Conservation (phyloP, 2,113 vertebrate genomes). For the Nyctibius bracteatus region DNA sequence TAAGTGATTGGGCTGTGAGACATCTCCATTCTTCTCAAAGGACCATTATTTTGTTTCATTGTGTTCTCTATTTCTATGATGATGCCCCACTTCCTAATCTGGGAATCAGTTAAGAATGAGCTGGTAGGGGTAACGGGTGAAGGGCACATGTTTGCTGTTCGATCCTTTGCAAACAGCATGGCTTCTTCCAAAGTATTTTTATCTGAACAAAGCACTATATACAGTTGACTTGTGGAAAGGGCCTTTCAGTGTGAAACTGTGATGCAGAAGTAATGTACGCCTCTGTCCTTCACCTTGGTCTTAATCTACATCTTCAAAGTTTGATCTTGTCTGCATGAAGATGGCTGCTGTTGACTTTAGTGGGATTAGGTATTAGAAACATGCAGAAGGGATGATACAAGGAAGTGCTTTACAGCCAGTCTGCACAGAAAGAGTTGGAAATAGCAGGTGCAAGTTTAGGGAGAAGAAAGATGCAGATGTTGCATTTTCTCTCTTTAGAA, state of each 20-base stretch:
- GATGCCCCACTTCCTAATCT: neutral
- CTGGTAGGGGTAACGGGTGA: neutral
- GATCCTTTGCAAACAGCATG: neutral
- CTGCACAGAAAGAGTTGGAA: neutral
- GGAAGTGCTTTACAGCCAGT: neutral
- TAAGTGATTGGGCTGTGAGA: neutral
- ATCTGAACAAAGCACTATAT: neutral
- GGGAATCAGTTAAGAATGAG: neutral
- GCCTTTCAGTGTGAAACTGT: neutral
- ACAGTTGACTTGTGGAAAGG: neutral
- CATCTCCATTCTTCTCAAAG: neutral
- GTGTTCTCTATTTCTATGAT: neutral
- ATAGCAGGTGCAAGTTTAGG: slow-evolving; percentile 19
- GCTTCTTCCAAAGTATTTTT: neutral
- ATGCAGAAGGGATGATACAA: neutral
- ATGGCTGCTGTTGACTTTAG: neutral
- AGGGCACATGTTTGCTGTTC: neutral
- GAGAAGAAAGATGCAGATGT: slow-evolving; percentile 32
- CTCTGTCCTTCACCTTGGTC: neutral
- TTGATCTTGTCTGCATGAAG: neutral
- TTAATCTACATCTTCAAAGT: neutral
- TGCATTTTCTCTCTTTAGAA: slow-evolving; percentile 40
- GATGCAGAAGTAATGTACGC: neutral
- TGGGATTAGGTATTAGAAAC: neutral
- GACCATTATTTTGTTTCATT: neutral